Evolutionary conservation across 1,140 invertebrate species (phyloP).

Genomic region (Belonocnema kinseyi): DNA sequence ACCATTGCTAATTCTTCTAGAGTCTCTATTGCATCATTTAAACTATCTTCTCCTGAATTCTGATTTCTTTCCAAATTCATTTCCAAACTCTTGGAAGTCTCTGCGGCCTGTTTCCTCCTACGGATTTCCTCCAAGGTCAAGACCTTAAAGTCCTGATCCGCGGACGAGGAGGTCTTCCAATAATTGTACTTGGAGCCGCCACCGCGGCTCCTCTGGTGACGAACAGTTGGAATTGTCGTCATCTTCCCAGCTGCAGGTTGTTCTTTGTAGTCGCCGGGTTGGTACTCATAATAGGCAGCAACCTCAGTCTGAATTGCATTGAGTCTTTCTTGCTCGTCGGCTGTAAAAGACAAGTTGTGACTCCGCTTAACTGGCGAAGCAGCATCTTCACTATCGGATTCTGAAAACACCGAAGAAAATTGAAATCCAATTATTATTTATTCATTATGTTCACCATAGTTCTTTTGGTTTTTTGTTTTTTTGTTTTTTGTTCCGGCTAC

Average conservation of each 20-base stretch:
- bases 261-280: slow-evolving; percentile 31
- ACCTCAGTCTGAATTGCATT: slow-evolving; percentile 82
- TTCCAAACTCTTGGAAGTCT: not conserved
- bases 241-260: slow-evolving; percentile 30
- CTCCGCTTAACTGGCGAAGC: slow-evolving; percentile 78
- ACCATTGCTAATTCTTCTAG: slow-evolving; percentile 34
- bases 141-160: slow-evolving; percentile 62
- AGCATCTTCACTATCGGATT: slow-evolving; percentile 82
- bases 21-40: slow-evolving; percentile 43
- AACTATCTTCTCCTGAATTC: slow-evolving; percentile 3
- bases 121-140: slow-evolving; percentile 72
- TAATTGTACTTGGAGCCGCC: slow-evolving; percentile 1
- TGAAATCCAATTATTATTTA: slow-evolving; percentile 38
- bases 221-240: not conserved
- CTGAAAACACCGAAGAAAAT: slow-evolving; percentile 81
- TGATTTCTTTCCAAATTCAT: not conserved
- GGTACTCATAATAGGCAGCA: slow-evolving; percentile 81
- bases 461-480: not conserved
- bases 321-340: slow-evolving; percentile 80
- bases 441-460: slow-evolving; percentile 29
- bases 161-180: not conserved
- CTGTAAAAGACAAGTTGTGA: slow-evolving; percentile 75
- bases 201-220: not conserved
- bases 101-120: slow-evolving; percentile 46
- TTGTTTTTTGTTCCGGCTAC: not conserved